Percentiles rank a stretch among this genome's conserved stretches.
phyloP scores from a whole-genome alignment of 2,888 invertebrate species.

The Achlya flavicornis region DNA sequence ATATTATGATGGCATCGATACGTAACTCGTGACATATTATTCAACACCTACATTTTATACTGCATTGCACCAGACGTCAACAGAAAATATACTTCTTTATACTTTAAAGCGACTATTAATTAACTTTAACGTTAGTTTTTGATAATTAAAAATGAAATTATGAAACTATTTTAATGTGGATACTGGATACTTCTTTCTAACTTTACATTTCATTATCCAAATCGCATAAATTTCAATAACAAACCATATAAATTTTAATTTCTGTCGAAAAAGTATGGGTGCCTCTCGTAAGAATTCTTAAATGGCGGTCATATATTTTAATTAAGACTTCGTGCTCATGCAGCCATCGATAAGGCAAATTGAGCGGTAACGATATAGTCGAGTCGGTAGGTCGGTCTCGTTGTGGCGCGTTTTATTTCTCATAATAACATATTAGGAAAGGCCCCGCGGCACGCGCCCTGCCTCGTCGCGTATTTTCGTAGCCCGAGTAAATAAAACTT shows the following conservation, averaged over 20 bases:
- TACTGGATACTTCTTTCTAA: background rate
- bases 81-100: background rate
- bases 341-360: slow-evolving; percentile 69
- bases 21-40: slow-evolving; percentile 3
- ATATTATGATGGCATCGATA: background rate
- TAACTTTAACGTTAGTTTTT: too few relatives aligned
- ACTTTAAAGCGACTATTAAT: too few relatives aligned
- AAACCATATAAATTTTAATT: slow-evolving; percentile 64
- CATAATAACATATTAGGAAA: slow-evolving; percentile 77
- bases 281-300: slow-evolving; percentile 64
- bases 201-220: slow-evolving; percentile 14
- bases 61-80: background rate
- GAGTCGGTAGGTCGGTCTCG: slow-evolving; percentile 47
- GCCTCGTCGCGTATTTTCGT: slow-evolving; percentile 54
- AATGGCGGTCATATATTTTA: slow-evolving; percentile 77
- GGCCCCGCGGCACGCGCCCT: slow-evolving; percentile 55
- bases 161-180: background rate
- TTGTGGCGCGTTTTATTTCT: slow-evolving; percentile 71
- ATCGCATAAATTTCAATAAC: slow-evolving; percentile 56
- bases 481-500: slow-evolving; percentile 72
- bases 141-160: background rate
- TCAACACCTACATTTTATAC: background rate
- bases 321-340: slow-evolving; percentile 71
- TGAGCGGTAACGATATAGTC: slow-evolving; percentile 51
- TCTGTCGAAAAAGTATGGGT: slow-evolving; percentile 56